Evolutionary conservation across 2,113 vertebrate genomes (phyloP).

Genomic region (Dasyprocta punctata): DNA sequence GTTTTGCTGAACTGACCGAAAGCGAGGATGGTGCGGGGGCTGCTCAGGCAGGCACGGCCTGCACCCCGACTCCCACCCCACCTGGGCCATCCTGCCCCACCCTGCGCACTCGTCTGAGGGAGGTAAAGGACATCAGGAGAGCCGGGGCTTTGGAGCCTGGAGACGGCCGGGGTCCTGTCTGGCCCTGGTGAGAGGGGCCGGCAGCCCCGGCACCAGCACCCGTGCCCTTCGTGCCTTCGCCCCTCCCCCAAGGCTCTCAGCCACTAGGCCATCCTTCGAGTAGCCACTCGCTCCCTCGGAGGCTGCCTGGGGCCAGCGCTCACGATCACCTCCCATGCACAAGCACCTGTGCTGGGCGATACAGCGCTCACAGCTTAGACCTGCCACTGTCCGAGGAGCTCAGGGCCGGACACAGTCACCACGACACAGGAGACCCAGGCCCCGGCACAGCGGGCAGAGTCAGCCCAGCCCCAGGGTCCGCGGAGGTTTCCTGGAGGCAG

Average conservation of each 20-base stretch:
- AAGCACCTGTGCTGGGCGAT: neutral
- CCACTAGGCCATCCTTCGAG: neutral
- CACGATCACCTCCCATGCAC: neutral
- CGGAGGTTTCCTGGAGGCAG: neutral
- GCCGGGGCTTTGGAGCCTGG: accelerated
- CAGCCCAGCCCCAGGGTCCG: no score
- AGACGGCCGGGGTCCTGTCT: neutral
- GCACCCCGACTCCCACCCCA: neutral
- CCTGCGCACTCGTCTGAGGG: neutral
- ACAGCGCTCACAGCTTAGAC: neutral
- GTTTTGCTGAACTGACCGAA: neutral
- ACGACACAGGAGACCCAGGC: neutral
- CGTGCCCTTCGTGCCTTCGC: accelerated
- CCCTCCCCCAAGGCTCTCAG: neutral
- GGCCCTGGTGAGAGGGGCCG: neutral
- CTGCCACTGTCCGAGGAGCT: neutral
- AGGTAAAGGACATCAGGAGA: neutral
- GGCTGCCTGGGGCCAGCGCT: accelerated
- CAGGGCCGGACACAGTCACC: accelerated
- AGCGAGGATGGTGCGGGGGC: accelerated
- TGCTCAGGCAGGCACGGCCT: neutral
- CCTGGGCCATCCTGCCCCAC: neutral
- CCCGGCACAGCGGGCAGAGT: neutral
- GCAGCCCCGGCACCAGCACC: no score
- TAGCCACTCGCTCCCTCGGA: neutral